Conservation (phyloP, 1,140 invertebrate species). For the Anastatus disparis region DNA sequence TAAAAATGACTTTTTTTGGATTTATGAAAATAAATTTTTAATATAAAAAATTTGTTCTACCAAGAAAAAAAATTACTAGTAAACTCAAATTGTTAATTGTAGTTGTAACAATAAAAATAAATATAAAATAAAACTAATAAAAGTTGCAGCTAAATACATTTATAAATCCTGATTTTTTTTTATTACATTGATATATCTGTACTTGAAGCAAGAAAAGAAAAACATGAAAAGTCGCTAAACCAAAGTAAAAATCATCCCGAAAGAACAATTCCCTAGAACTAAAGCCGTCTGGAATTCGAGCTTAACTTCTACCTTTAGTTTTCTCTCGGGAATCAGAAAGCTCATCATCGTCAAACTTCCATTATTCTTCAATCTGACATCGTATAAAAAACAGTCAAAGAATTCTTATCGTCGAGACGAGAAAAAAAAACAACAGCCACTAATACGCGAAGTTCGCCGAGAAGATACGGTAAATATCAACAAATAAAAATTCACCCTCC, state of each 20-base stretch:
- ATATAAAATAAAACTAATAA: too few relatives aligned
- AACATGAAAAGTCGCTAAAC: neutral
- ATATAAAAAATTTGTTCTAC: too few relatives aligned
- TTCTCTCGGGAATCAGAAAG: slow-evolving; percentile 7
- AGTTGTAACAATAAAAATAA: too few relatives aligned
- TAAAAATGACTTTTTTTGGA: too few relatives aligned
- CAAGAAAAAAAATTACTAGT: too few relatives aligned
- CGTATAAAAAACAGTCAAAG: slow-evolving; percentile 4
- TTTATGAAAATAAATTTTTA: too few relatives aligned
- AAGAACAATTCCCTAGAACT: neutral
- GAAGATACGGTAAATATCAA: slow-evolving; percentile 6
- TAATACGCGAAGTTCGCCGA: slow-evolving; percentile 18
- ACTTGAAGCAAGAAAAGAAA: neutral
- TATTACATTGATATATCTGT: neutral
- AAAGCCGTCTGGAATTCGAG: slow-evolving; percentile 1
- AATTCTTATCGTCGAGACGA: neutral
- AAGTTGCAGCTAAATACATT: too few relatives aligned
- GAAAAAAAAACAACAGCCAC: neutral
- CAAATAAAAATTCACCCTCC: slow-evolving; percentile 29
- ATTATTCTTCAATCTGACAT: neutral
- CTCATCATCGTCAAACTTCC: slow-evolving; percentile 9
- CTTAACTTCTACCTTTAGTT: neutral
- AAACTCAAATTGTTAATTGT: too few relatives aligned
- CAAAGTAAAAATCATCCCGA: neutral
- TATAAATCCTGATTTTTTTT: too few relatives aligned